phyloP scores from a whole-genome alignment of 2,113 vertebrate genomes.

The Eretmochelys imbricata region DNA sequence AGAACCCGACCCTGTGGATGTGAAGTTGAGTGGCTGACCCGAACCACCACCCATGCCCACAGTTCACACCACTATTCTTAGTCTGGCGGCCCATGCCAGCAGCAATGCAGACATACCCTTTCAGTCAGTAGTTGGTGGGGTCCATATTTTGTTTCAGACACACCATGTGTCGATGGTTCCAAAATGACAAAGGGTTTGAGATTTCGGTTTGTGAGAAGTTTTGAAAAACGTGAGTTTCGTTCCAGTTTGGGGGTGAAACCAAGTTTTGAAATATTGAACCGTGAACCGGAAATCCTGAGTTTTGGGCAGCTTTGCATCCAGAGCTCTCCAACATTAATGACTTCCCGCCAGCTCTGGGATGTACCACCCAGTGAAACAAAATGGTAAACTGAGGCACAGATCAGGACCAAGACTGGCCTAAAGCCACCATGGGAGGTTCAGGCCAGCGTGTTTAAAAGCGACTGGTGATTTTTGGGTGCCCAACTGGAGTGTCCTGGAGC shows the following conservation, averaged over 20 bases:
- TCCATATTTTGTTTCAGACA: background rate
- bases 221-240: background rate
- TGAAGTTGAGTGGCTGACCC: background rate
- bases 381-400: background rate
- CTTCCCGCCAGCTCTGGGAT: background rate
- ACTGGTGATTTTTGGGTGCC: background rate
- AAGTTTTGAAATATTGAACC: background rate
- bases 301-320: background rate
- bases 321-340: background rate
- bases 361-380: background rate
- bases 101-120: background rate
- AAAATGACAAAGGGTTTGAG: background rate
- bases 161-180: background rate
- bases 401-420: background rate
- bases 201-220: background rate
- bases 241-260: background rate
- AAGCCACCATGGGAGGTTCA: background rate
- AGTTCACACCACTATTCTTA: background rate
- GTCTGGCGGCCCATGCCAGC: background rate
- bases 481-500: conserved; percentile 58
- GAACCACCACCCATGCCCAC: background rate
- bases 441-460: background rate
- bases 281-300: background rate
- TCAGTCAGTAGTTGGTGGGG: background rate
- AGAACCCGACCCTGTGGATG: background rate